Base-by-base conservation (phyloP, 2,113 vertebrate species). In the Pygoscelis adeliae region DNA sequence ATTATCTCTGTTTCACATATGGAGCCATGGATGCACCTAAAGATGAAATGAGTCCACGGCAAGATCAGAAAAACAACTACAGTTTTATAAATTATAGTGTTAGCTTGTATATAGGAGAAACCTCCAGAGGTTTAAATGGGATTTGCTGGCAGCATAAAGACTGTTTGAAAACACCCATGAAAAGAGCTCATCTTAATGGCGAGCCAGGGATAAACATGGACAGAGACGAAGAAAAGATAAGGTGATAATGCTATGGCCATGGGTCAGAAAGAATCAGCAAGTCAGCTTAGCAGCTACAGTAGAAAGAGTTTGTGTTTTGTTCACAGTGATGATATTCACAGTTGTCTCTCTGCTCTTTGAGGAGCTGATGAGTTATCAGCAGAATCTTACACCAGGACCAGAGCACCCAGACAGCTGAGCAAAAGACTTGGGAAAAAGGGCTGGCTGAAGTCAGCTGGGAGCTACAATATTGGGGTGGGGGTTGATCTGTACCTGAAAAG, bases 1-100 rank as follows among this genome's bases (percentile, higher is more conserved):
- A 83, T 97, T 96, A 91, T 96, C 91, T 95, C 82, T 73, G 71
- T 80, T 97, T 74, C 89, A 74, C 95, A 96, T 74, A 78, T 40
- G 30, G 82, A 88, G 74, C 77, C 71, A 74, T 25, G 30, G 81
- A 91, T 89, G 91, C 59, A 96, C 89, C 93, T 82, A 73, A 76
- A 83, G 53, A 95, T 52, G 3, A 93, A 96, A 85, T 16, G 23
- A 90, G 59, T 74, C 38, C 63, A 55, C 0, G 2, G 70, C 38
- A 91, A 80, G 47, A 95, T 47, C 6, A 7, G 53, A 47, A 95
- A 95, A 94, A 52, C 67, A 88, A 38, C 16, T 47, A 66, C 49
- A 86, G 82, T 74, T 95, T 85, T 79, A 81, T 61, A 87, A 94
- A 94, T 90, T 81, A 81, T 3, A 88, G 63, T 19, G 27, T 50